phyloP scores from a whole-genome alignment of 2,797 vertebrate genomes.

The Alectoris magna region DNA sequence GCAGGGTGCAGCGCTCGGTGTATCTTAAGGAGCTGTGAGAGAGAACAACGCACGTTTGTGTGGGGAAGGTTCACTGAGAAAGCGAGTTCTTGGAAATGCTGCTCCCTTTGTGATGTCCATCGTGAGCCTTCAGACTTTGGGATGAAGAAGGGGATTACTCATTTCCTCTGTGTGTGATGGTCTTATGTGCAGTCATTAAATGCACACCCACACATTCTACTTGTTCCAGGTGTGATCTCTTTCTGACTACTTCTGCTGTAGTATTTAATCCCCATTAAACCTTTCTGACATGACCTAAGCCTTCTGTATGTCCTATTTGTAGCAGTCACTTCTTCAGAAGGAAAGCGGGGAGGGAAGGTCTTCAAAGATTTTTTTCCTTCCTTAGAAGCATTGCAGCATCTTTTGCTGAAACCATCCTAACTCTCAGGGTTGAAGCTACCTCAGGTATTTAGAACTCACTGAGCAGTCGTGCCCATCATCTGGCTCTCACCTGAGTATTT shows the following conservation, averaged over 20 bases:
- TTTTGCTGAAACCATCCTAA: neutral
- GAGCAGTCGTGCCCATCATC: neutral
- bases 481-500: neutral
- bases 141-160: conserved; percentile 28
- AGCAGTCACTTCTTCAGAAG: neutral
- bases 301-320: neutral
- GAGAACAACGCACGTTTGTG: neutral
- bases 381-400: neutral
- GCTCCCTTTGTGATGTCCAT: neutral
- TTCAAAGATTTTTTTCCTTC: neutral
- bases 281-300: neutral
- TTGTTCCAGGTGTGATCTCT: conserved; percentile 20
- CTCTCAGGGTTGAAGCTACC: neutral
- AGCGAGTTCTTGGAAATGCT: conserved; percentile 30
- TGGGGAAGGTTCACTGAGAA: conserved; percentile 16
- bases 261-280: neutral
- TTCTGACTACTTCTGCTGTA: neutral
- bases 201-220: neutral
- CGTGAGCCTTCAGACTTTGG: neutral
- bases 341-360: neutral
- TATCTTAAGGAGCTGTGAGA: neutral
- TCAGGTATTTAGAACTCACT: neutral
- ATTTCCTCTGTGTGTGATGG: neutral
- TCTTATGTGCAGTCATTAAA: neutral
- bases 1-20: neutral